Conservation (phyloP, 2,888 invertebrate species). For the Cyaniris semiargus region DNA sequence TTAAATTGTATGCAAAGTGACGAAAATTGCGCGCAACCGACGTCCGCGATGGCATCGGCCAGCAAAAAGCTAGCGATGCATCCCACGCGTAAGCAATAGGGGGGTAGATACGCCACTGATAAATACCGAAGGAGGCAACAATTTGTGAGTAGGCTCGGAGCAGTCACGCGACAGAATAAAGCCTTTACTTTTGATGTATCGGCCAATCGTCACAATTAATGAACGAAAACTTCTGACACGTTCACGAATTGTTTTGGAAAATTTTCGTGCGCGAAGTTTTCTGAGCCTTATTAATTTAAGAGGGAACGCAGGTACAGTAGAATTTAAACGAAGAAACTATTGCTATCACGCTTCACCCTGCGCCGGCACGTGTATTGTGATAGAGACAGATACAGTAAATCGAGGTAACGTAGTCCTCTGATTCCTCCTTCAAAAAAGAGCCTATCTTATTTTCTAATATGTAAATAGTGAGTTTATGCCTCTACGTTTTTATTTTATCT, state of each 20-base stretch:
- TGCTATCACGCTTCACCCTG: too few relatives aligned
- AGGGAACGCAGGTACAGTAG: too few relatives aligned
- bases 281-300: neutral
- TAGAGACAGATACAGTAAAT: too few relatives aligned
- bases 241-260: neutral
- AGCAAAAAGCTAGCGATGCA: conserved; percentile 70
- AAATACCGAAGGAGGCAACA: conserved; percentile 49
- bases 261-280: neutral
- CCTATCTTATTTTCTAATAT: too few relatives aligned
- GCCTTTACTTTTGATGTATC: conserved; percentile 30
- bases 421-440: too few relatives aligned
- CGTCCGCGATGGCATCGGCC: conserved; percentile 60
- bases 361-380: too few relatives aligned
- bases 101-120: conserved; percentile 55
- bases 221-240: conserved; percentile 9
- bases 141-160: conserved; percentile 49
- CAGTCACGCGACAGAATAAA: conserved; percentile 51
- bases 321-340: too few relatives aligned
- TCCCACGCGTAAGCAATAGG: conserved; percentile 51
- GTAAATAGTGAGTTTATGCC: too few relatives aligned
- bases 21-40: conserved; percentile 61
- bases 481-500: too few relatives aligned
- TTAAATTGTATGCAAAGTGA: conserved; percentile 66
- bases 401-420: too few relatives aligned
- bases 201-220: conserved; percentile 21